Evolutionary conservation across 2,888 invertebrate species (phyloP).

Genomic region (Miltochrista miniata): DNA sequence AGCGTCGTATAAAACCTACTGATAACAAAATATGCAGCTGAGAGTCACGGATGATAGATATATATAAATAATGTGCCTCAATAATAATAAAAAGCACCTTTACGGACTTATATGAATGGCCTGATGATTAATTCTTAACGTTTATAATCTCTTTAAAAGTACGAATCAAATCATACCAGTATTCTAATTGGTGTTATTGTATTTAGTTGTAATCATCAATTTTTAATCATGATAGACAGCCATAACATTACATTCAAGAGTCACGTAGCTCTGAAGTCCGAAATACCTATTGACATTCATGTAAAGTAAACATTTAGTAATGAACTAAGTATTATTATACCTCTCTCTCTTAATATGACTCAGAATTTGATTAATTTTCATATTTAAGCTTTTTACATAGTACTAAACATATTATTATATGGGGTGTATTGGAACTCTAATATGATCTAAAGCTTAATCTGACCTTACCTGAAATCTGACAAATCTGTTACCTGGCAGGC

Average conservation of each 20-base stretch:
- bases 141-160: no score
- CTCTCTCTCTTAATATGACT: not conserved
- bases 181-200: not conserved
- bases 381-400: no score
- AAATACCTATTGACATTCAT: conserved; percentile 26
- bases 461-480: no score
- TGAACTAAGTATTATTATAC: no score
- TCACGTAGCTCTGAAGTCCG: conserved; percentile 54
- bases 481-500: no score
- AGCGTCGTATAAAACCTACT: not conserved
- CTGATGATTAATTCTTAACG: not conserved
- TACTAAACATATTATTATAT: no score
- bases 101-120: not conserved
- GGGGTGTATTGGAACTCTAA: no score
- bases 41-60: conserved; percentile 17
- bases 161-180: no score
- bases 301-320: not conserved
- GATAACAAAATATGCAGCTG: conserved; percentile 14
- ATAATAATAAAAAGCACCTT: conserved; percentile 12
- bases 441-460: no score
- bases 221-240: conserved; percentile 45
- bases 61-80: conserved; percentile 13
- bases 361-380: no score
- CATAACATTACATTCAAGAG: conserved; percentile 50
- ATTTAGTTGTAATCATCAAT: conserved; percentile 25